A percentile compares a stretch with the other conserved stretches of the same genome.
Conservation (phyloP, 2,888 invertebrate species). For the Lamellibrachia satsuma region DNA sequence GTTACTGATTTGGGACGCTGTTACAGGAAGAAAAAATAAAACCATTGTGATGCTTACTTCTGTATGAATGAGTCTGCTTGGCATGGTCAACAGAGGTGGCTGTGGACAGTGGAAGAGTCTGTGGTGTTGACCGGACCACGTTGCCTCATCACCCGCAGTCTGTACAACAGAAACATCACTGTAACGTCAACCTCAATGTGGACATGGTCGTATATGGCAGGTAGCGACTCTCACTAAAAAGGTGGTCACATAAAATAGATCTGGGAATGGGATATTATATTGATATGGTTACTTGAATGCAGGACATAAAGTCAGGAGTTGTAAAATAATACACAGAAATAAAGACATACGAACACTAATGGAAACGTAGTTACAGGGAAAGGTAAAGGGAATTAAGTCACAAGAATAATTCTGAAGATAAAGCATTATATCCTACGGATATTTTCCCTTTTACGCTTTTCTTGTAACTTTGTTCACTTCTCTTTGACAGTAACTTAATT, state of each 20-base stretch:
- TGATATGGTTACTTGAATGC: too few relatives aligned
- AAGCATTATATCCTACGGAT: not conserved
- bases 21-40: too few relatives aligned
- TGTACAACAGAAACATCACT: not conserved
- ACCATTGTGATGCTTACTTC: not conserved
- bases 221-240: too few relatives aligned
- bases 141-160: not conserved
- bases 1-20: too few relatives aligned
- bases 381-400: not conserved
- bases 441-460: not conserved
- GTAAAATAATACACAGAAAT: too few relatives aligned
- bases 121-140: not conserved
- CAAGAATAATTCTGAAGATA: not conserved
- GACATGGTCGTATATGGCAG: too few relatives aligned
- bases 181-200: too few relatives aligned
- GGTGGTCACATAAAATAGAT: too few relatives aligned
- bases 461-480: not conserved
- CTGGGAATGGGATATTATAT: too few relatives aligned
- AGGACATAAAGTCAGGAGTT: too few relatives aligned
- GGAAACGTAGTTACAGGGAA: not conserved
- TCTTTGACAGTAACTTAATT: not conserved
- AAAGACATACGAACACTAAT: too few relatives aligned
- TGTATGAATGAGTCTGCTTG: not conserved
- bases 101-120: not conserved
- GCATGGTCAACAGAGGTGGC: not conserved